phyloP scores from a whole-genome alignment of 2,113 vertebrate species.

The Heteronetta atricapilla region DNA sequence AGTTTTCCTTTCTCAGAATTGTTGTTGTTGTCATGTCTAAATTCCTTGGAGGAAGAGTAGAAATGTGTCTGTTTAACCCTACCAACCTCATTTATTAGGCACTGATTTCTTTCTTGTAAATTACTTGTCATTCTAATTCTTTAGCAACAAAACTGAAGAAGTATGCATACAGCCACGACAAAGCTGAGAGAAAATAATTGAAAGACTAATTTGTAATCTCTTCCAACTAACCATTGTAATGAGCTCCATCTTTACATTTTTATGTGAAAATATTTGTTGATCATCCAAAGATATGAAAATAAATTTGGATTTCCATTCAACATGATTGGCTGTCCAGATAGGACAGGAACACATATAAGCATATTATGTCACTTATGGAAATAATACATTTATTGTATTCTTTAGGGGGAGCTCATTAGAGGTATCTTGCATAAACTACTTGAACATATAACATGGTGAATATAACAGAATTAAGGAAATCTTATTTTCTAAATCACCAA shows the following conservation, averaged over 20 bases:
- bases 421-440: neutral
- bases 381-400: neutral
- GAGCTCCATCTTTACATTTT: neutral
- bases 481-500: neutral
- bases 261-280: neutral
- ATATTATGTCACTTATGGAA: neutral
- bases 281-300: neutral
- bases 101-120: neutral
- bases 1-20: neutral
- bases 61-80: neutral
- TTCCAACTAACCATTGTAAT: neutral
- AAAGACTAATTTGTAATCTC: neutral
- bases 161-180: neutral
- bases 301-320: neutral
- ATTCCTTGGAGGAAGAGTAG: neutral
- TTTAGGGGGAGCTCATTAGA: neutral
- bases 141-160: neutral
- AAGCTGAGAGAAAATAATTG: neutral
- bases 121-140: slow-evolving; percentile 1
- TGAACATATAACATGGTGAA: neutral
- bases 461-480: neutral
- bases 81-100: neutral
- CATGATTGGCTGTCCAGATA: neutral
- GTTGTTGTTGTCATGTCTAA: neutral
- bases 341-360: neutral